A percentile compares a stretch with the other conserved stretches of the same genome.
Evolutionary conservation across 2,888 invertebrate genomes (phyloP).

Genomic region (Tineola bisselliella): DNA sequence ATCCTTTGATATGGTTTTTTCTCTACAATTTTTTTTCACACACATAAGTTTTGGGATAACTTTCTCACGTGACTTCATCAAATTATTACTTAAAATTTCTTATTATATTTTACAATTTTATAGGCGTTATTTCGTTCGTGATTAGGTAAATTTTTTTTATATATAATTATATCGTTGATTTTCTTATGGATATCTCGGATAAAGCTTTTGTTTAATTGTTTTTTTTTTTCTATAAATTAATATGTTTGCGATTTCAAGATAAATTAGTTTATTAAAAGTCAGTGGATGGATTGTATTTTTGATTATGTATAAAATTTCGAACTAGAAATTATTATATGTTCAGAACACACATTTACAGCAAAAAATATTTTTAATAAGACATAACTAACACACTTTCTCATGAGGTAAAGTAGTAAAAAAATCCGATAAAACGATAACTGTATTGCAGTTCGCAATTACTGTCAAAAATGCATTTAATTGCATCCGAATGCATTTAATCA

Average conservation of each 20-base stretch:
- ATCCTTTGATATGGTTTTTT: background rate
- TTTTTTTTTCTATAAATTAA: no score
- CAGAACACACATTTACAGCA: no score
- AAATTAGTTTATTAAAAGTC: no score
- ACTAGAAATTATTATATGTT: no score
- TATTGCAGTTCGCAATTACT: background rate
- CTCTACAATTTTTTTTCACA: background rate
- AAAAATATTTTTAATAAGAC: no score
- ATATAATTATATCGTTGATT: no score
- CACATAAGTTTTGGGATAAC: background rate
- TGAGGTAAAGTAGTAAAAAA: background rate
- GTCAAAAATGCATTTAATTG: conserved; percentile 8
- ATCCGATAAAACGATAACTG: background rate
- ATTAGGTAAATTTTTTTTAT: background rate
- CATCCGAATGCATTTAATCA: conserved; percentile 9
- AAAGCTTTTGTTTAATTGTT: no score
- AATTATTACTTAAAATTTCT: background rate
- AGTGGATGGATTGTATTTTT: no score
- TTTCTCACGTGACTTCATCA: background rate
- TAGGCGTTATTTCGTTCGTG: background rate
- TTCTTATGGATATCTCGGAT: no score
- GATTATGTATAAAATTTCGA: no score
- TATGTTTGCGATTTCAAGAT: no score
- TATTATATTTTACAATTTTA: background rate
- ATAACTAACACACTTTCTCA: no score